Base-by-base conservation (phyloP, 1,140 invertebrate genomes). In the Listronotus oregonensis region DNA sequence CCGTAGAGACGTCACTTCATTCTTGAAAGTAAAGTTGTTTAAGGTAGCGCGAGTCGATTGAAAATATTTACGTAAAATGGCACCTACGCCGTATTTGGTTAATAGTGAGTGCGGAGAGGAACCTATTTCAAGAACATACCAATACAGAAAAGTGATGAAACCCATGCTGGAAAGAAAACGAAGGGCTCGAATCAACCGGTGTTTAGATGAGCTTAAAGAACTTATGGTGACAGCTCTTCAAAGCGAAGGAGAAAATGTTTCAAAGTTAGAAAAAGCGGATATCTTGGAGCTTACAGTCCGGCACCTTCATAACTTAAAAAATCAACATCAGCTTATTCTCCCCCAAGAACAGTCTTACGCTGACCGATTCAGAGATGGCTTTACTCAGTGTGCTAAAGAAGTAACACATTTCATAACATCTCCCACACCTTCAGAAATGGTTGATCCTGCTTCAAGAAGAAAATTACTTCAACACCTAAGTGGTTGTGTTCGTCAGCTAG, bases 201-300 rank as follows among this genome's bases (percentile, higher is more conserved):
- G 94, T 79, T 82, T 98, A 72, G 92, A 95, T 78, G 92, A 96
- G 77, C 84, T 98, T 42, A 97, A 97, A 79, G 91, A 93, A 76
- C 81, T 97, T 70, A 94, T 97, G 86, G 89, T 96, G 67, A 89
- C 90, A 64, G 90, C 93, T 42, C 79, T 94, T 6, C 90, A 93
- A 67, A 86, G 88, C 47, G 92, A 94, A 77, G 92, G 92, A 51
- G 92, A 94, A 77, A 92, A 92, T 79, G 92, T 94, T 42, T 90
- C 92, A 39, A 96, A 97, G 75, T 80, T 98, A 77, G 96, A 98
- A 80, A 98, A 98, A 79, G 95, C 96, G 11, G 96, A 98, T 80
- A 96, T 98, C 75, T 84, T 98, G 66, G 96, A 98, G 78, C 83
- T 97, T 79, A 97, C 96, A 1, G 95, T 98, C 12, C 87, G 91